Evolutionary conservation across 92 coral and sea anemone genomes (phyloP), one percentile per base, ranked within the genome.

Genomic region (Palythoa grandis): DNA sequence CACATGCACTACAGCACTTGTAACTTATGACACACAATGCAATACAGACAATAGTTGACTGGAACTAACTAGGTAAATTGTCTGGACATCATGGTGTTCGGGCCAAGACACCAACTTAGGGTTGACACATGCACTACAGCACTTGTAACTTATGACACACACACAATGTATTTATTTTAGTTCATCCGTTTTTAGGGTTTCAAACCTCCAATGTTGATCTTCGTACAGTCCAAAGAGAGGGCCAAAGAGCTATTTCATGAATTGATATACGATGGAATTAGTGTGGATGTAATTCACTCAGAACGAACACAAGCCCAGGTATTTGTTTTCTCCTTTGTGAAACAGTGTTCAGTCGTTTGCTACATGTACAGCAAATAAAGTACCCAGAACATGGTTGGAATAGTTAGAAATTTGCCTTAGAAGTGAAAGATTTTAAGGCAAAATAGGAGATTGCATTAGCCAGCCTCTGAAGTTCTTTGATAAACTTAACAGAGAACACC

Each of bases 291-390:
- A 17, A 96, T 96, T 70, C 99, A 96, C 76, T 95, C 99, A 2
- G 99, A 96, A 60, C 93, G 99, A 79, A 96, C 99, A 10, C 99
- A 96, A 58, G 95, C 95, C 56, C 99, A 96, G 99, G 99, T 95
- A 68, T 0, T 43, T 69, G 74, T 10, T 35, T 69, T 1, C 5
- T 2, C 16, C 17, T 29, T 29, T 24, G 40, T 19, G 70, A 58
- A 1, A 14, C 2, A 58, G 0, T 54, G 60, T 54, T 16, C 50
- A 43, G 50, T 43, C 50, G 3, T 43, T 43, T 43, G 50, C 9
- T 0, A 29, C 35, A 29, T 29, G 35, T 29, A 1, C 35, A 29
- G 35, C 35, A 29, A 29, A 29, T 29, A 56, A 56, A 56, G 61
- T 12, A 56, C 15, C 19, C 61, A 56, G 61, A 7, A 7, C 35